Percentiles rank a stretch among this genome's conserved stretches.
phyloP scores from a whole-genome alignment of 2,888 invertebrate species.

The Ectropis crepuscularia region DNA sequence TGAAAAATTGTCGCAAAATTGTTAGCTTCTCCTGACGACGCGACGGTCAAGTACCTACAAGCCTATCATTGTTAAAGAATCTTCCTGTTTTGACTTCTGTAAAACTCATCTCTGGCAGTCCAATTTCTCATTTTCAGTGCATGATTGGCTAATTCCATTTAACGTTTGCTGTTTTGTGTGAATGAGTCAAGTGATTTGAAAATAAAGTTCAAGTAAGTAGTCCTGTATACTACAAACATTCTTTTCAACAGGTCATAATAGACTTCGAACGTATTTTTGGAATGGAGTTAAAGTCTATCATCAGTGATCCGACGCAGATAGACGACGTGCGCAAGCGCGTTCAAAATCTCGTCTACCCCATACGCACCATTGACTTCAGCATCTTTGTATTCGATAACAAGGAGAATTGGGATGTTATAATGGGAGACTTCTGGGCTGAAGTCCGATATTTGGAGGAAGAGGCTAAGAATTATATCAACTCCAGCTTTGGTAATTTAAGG shows the following conservation, averaged over 20 bases:
- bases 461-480: slow-evolving; percentile 93
- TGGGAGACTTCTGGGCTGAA: slow-evolving; percentile 90
- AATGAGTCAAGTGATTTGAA: background rate
- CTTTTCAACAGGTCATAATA: slow-evolving; percentile 86
- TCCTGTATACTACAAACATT: background rate
- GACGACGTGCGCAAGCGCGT: slow-evolving; percentile 93
- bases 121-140: too few relatives aligned
- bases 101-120: too few relatives aligned
- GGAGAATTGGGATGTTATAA: slow-evolving; percentile 94
- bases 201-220: too few relatives aligned
- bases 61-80: too few relatives aligned
- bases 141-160: too few relatives aligned
- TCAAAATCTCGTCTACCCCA: slow-evolving; percentile 89
- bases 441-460: slow-evolving; percentile 91
- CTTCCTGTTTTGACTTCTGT: too few relatives aligned
- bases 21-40: too few relatives aligned
- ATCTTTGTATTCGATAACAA: slow-evolving; percentile 91
- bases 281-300: slow-evolving; percentile 92
- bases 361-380: slow-evolving; percentile 92
- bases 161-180: too few relatives aligned
- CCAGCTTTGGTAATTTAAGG: slow-evolving; percentile 92
- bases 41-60: too few relatives aligned
- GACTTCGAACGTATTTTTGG: slow-evolving; percentile 97
- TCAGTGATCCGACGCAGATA: slow-evolving; percentile 93
- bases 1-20: too few relatives aligned